phyloP scores from a whole-genome alignment of 2,113 vertebrate species.

The Dromaius novaehollandiae region DNA sequence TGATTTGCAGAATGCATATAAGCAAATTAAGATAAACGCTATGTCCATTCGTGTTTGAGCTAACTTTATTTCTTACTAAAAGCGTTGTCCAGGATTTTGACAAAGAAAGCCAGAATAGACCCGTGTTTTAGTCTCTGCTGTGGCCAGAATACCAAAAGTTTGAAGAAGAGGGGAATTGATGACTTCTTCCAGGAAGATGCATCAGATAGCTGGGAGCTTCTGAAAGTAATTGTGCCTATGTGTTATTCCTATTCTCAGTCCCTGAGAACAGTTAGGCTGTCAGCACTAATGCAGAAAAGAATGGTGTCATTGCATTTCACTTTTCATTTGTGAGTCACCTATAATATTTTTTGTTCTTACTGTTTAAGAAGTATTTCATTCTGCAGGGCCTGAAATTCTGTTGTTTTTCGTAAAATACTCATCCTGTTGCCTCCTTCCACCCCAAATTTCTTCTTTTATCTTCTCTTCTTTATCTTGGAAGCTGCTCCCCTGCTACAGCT shows the following conservation, averaged over 20 bases:
- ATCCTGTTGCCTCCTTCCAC: neutral
- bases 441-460: neutral
- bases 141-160: neutral
- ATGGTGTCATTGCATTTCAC: neutral
- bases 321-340: neutral
- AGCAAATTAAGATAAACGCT: neutral
- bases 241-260: neutral
- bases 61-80: neutral
- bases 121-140: neutral
- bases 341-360: neutral
- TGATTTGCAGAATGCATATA: neutral
- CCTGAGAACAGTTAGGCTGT: neutral
- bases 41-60: accelerated
- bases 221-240: neutral
- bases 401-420: neutral
- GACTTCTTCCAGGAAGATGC: neutral
- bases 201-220: neutral
- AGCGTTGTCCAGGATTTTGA: neutral
- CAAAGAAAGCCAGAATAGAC: neutral
- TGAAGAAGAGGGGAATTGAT: neutral
- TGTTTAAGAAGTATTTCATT: neutral
- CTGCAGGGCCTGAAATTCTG: neutral
- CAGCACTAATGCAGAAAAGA: neutral
- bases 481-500: neutral
- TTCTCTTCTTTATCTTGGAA: neutral